phyloP scores from a whole-genome alignment of 2,113 vertebrate genomes.

The Eulemur macaco region DNA sequence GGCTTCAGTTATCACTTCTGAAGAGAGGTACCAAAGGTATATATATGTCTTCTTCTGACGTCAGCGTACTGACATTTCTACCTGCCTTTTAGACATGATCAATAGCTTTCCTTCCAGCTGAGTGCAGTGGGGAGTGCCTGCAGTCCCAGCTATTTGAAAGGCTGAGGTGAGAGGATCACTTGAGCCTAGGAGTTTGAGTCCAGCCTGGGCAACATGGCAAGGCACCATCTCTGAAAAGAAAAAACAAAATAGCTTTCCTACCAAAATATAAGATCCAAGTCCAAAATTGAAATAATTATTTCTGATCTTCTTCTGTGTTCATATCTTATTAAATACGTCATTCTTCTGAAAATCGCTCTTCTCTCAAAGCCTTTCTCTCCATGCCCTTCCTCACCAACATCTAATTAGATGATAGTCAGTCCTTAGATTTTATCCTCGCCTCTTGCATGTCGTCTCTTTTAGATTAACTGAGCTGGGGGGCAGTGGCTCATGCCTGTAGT shows the following conservation, averaged over 20 bases:
- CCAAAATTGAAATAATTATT: not conserved
- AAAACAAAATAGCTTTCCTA: not conserved
- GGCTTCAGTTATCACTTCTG: not conserved
- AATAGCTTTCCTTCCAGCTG: not conserved
- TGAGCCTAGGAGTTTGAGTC: not conserved
- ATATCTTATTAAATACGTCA: not conserved
- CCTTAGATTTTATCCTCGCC: not conserved
- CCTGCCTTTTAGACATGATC: not conserved
- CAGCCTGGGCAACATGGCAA: not conserved
- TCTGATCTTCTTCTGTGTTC: not conserved
- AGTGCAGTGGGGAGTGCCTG: not conserved
- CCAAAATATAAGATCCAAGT: not conserved
- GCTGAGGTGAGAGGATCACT: not conserved
- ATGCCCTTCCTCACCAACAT: not conserved
- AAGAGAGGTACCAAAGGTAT: not conserved
- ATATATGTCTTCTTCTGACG: not conserved
- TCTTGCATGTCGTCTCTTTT: not conserved
- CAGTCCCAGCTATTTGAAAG: not conserved
- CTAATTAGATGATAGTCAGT: not conserved
- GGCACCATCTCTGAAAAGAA: not conserved
- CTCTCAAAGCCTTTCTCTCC: not conserved
- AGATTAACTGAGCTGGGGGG: not conserved
- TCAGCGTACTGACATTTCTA: not conserved
- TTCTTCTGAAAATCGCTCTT: not conserved
- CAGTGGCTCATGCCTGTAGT: no score